Percentiles rank a stretch among this genome's conserved stretches.
phyloP scores from a whole-genome alignment of 1,140 invertebrate species.

The Dermatophagoides farinae region DNA sequence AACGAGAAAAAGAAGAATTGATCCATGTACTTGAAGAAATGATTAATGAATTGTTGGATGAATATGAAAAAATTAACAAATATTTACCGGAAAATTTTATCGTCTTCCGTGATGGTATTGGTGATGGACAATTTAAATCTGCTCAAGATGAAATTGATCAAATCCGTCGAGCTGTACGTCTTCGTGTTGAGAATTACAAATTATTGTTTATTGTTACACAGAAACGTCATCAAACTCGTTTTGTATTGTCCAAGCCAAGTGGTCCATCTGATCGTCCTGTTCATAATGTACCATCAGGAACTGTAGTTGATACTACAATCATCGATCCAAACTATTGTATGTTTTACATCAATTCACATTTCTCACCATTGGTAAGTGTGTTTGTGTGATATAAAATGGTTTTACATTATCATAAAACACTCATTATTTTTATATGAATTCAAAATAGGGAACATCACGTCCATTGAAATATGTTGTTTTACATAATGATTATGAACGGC shows the following conservation, averaged over 20 bases:
- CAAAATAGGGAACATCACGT: constrained; percentile 21
- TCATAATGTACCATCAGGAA: constrained; percentile 7
- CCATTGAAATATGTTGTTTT: constrained; percentile 19
- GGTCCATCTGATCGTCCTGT: background rate
- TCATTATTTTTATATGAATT: constrained; percentile 21
- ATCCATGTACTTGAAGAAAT: constrained; percentile 41
- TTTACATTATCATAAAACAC: background rate
- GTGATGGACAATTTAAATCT: constrained; percentile 27
- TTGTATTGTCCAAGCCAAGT: background rate
- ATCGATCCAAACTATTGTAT: background rate
- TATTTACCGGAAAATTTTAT: constrained; percentile 24
- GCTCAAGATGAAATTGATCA: constrained; percentile 15
- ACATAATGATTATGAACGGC: constrained; percentile 21
- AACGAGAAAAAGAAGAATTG: constrained; percentile 11
- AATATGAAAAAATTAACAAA: constrained; percentile 25
- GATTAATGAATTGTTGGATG: constrained; percentile 34
- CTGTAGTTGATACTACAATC: background rate
- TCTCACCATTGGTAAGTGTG: constrained; percentile 5
- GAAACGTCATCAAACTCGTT: constrained; percentile 14
- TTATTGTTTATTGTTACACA: constrained; percentile 12
- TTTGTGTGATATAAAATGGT: background rate
- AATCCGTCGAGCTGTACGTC: too few relatives aligned
- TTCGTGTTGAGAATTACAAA: background rate
- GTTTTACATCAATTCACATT: constrained; percentile 9
- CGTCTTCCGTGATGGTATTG: constrained; percentile 29